Evolutionary conservation across 1,140 invertebrate species (phyloP).

Genomic region (Pseudomyrmex dendroicus): DNA sequence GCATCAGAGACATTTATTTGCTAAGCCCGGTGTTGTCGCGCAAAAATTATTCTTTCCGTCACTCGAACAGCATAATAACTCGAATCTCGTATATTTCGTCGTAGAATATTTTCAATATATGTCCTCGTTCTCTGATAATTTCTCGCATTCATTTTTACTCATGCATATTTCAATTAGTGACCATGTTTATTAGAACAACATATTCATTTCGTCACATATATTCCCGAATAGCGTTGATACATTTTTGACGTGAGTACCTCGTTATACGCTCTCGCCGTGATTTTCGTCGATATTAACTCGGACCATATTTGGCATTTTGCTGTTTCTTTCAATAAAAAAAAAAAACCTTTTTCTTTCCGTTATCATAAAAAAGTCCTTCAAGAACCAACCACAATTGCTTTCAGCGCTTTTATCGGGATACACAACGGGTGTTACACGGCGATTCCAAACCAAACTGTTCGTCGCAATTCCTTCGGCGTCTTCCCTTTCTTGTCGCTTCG

Average conservation of each 20-base stretch:
- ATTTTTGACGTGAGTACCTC: background rate
- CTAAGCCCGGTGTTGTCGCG: background rate
- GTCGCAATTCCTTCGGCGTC: slow-evolving; percentile 15
- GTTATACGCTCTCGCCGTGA: background rate
- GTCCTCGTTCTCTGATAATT: slow-evolving; percentile 24
- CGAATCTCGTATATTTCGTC: background rate
- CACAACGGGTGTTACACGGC: slow-evolving; percentile 59
- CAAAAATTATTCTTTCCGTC: slow-evolving; percentile 8
- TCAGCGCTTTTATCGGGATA: slow-evolving; percentile 51
- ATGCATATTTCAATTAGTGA: background rate
- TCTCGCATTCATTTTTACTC: background rate
- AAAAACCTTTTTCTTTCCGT: background rate
- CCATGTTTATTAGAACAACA: slow-evolving; percentile 3
- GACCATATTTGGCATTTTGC: slow-evolving; percentile 26
- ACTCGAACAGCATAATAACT: background rate
- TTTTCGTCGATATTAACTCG: slow-evolving; percentile 22
- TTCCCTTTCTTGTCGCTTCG: slow-evolving; percentile 22
- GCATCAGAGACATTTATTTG: slow-evolving; percentile 15
- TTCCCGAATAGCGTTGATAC: background rate
- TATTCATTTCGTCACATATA: background rate
- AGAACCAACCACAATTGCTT: slow-evolving; percentile 48
- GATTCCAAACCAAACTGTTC: slow-evolving; percentile 63
- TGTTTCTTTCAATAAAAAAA: slow-evolving; percentile 34
- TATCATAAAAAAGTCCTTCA: slow-evolving; percentile 35
- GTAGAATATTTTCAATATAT: background rate